Base-by-base conservation (phyloP, 1,140 invertebrate species). In the Bacillus rossius region DNA sequence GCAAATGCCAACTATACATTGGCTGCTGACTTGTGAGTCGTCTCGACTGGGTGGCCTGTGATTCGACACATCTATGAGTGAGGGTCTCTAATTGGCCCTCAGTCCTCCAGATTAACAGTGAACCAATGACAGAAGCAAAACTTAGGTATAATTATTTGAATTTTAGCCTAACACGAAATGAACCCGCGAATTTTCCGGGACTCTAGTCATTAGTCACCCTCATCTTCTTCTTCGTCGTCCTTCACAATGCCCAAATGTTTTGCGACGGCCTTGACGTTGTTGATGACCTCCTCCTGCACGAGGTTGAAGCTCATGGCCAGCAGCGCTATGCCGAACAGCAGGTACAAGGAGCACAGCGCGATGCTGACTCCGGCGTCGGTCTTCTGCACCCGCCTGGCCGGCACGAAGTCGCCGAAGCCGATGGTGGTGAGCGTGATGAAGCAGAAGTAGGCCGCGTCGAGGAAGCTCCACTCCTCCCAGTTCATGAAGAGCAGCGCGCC, bases 261-360 rank as follows among this genome's bases (percentile, higher is more conserved):
- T 7, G 89, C 91, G 8, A 94, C 82, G 38, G 82, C 81, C 68
- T 92, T 92, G 0, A 94, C 90, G 65, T 90, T 89, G 48, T 84
- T 89, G 61, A 93, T 91, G 3, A 94, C 91, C 71, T 94, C 89
- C 69, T 94, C 91, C 73, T 94, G 92, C 19, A 98, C 94, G 61
- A 99, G 79, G 78, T 98, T 98, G 75, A 99, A 99, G 68, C 93
- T 96, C 97, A 99, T 99, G 19, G 96, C 96, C 51, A 99, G 75
- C 25, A 99, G 78, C 0, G 96, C 94, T 71, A 99, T 99, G 7
- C 96, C 96, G 72, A 97, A 96, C 13, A 99, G 79, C 55, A 98
- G 77, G 77, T 98, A 98, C 43, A 97, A 72, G 0, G 92, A 93
- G 68, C 92, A 95, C 17, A 98, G 82, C 0, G 94, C 92, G 60